These are phyloP conservation scores for Otolemur crassicaudatus DNA, from an alignment of 2,797 vertebrate species.

Conservation along the genomic window DNA sequence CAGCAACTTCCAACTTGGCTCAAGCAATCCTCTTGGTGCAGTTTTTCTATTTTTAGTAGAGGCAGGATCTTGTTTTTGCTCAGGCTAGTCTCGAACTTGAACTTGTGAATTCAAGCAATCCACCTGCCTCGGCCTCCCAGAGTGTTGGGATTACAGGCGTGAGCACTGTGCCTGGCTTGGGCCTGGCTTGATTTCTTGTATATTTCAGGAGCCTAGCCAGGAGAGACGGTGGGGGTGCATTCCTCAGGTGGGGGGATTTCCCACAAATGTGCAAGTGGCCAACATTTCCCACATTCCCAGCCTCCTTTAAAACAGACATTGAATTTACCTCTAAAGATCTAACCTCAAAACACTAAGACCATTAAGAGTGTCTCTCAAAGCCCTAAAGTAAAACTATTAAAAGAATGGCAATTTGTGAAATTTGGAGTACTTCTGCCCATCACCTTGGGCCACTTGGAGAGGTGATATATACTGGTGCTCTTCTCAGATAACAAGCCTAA, in stretches of 20 bases:
- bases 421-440: not conserved
- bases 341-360: not conserved
- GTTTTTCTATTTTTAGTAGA: too few relatives aligned
- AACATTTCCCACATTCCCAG: not conserved
- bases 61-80: too few relatives aligned
- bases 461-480: not conserved
- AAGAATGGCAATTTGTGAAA: not conserved
- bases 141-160: too few relatives aligned
- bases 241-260: not conserved
- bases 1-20: too few relatives aligned
- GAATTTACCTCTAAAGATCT: not conserved
- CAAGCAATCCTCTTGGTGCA: too few relatives aligned
- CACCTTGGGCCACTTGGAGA: not conserved
- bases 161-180: too few relatives aligned
- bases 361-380: not conserved
- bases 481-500: not conserved
- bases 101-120: too few relatives aligned
- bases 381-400: not conserved
- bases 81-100: too few relatives aligned
- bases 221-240: not conserved
- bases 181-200: not conserved
- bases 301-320: not conserved
- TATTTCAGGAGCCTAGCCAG: conserved; percentile 6
- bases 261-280: not conserved
- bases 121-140: too few relatives aligned